Conservation (phyloP, 2,113 vertebrate species). For the Erinaceus europaeus region DNA sequence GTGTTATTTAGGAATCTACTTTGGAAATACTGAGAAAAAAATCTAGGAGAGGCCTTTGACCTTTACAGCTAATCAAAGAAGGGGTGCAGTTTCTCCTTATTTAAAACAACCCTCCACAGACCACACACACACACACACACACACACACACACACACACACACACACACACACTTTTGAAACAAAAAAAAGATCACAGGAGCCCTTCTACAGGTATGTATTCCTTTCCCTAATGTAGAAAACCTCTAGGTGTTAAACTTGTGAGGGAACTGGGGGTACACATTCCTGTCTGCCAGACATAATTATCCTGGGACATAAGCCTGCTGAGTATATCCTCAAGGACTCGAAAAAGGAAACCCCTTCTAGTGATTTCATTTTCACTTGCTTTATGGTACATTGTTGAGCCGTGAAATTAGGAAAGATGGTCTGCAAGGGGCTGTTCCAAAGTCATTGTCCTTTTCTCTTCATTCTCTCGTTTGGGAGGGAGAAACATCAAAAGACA, state of each 20-base stretch:
- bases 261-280: neutral
- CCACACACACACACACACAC: too few relatives aligned
- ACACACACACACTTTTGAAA: too few relatives aligned
- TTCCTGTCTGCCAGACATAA: neutral
- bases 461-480: neutral
- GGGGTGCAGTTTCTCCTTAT: neutral
- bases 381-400: neutral
- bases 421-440: neutral
- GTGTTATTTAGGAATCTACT: neutral
- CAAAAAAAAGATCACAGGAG: neutral
- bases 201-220: neutral
- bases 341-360: neutral
- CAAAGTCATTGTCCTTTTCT: neutral
- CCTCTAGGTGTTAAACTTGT: conserved; percentile 1
- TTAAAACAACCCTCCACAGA: neutral
- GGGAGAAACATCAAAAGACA: neutral
- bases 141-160: too few relatives aligned
- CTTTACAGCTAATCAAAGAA: neutral
- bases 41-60: neutral
- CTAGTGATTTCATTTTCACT: neutral
- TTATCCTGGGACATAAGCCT: neutral
- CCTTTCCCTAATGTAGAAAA: neutral
- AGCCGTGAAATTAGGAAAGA: neutral
- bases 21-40: neutral
- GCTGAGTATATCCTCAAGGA: neutral